Conservation (phyloP, 2,888 invertebrate genomes). For the Caenorhabditis afra region DNA sequence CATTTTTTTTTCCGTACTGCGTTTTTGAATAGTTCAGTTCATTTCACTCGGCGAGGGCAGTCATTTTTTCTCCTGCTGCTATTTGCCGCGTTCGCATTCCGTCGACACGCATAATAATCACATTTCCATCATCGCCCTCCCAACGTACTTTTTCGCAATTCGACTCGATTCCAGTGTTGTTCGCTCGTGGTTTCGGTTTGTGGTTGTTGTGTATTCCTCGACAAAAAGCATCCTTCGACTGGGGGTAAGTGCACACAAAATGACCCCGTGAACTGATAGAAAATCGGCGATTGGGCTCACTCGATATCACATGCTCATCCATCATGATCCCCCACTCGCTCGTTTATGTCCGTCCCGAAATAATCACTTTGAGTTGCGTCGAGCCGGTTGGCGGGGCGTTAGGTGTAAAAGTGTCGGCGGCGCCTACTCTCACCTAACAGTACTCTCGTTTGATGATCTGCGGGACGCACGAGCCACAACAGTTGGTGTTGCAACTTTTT, state of each 20-base stretch:
- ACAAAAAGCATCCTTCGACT: too few relatives aligned
- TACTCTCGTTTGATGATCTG: slow-evolving; percentile 14
- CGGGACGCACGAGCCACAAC: slow-evolving; percentile 4
- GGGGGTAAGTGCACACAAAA: too few relatives aligned
- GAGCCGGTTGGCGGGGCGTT: too few relatives aligned
- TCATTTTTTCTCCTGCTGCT: slow-evolving; percentile 3
- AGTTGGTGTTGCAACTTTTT: slow-evolving; percentile 52
- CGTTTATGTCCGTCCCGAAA: slow-evolving; percentile 35
- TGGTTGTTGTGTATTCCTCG: too few relatives aligned
- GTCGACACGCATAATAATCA: slow-evolving; percentile 53
- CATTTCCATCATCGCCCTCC: background rate
- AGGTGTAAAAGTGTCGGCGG: slow-evolving; percentile 7
- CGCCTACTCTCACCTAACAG: slow-evolving; percentile 14
- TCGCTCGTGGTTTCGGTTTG: background rate
- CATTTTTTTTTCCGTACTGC: slow-evolving; percentile 39
- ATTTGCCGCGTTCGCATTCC: background rate
- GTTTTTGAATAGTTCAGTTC: slow-evolving; percentile 37
- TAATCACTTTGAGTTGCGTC: slow-evolving; percentile 35
- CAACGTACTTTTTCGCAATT: slow-evolving; percentile 23
- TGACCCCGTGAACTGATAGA: too few relatives aligned
- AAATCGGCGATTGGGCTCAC: too few relatives aligned
- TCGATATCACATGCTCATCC: slow-evolving; percentile 39
- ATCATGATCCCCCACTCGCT: slow-evolving; percentile 32
- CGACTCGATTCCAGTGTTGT: background rate
- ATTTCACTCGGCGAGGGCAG: too few relatives aligned